These are phyloP conservation scores for Eupithecia dodoneata DNA, from an alignment of 2,888 invertebrate species.

Conservation along the genomic window DNA sequence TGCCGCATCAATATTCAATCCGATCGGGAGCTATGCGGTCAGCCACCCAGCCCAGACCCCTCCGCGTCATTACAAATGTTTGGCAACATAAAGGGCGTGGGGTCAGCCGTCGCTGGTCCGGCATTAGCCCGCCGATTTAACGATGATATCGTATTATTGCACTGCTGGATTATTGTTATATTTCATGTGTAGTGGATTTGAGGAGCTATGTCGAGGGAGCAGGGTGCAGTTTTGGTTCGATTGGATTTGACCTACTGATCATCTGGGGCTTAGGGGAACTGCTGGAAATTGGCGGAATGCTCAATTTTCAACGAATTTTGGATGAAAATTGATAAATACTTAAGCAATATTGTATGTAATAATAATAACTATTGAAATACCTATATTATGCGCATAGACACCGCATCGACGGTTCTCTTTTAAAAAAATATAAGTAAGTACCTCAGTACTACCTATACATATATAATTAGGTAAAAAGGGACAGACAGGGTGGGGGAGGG, in stretches of 20 bases:
- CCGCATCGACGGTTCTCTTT: too few species aligned
- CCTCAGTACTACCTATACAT: too few species aligned
- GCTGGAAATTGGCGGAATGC: conserved; percentile 23
- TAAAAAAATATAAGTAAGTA: too few species aligned
- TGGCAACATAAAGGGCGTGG: conserved; percentile 40
- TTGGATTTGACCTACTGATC: conserved; percentile 27
- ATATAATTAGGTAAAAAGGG: too few species aligned
- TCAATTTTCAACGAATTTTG: neutral
- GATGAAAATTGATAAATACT: neutral
- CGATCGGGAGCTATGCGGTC: conserved; percentile 65
- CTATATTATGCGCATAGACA: too few species aligned
- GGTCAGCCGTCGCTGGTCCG: conserved; percentile 47
- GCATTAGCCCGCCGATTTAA: conserved; percentile 51
- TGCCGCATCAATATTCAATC: conserved; percentile 81
- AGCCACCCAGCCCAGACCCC: conserved; percentile 54
- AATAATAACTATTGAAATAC: too few species aligned
- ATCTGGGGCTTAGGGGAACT: conserved; percentile 25
- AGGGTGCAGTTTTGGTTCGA: conserved; percentile 21
- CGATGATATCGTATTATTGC: conserved; percentile 56
- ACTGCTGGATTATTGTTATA: conserved; percentile 51
- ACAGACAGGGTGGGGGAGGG: too few species aligned
- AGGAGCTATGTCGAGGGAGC: conserved; percentile 18
- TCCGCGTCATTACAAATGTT: conserved; percentile 48
- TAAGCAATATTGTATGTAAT: neutral
- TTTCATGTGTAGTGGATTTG: conserved; percentile 36